Conservation (phyloP, 2,888 invertebrate species). For the Lasioglossum malachurum region DNA sequence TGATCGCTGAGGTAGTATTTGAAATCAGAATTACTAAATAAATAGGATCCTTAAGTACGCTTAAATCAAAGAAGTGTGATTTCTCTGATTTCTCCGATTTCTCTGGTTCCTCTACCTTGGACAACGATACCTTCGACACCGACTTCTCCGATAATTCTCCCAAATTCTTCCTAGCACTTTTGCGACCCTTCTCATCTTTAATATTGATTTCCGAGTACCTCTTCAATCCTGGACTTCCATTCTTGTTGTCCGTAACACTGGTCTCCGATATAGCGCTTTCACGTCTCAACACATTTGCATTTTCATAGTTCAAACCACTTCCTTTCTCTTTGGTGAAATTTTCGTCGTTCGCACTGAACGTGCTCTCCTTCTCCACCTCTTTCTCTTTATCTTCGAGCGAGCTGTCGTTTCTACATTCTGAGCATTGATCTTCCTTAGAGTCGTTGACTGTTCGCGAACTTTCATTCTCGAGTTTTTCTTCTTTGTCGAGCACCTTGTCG, state of each 20-base stretch:
- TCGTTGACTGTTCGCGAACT: background rate
- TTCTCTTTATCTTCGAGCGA: background rate
- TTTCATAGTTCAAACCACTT: background rate
- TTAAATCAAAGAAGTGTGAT: slow-evolving; percentile 89
- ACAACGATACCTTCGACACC: background rate
- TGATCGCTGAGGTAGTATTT: slow-evolving; percentile 94
- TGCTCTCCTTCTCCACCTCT: background rate
- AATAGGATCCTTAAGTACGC: slow-evolving; percentile 91
- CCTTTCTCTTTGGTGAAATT: slow-evolving; percentile 5
- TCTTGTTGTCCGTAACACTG: slow-evolving; percentile 13
- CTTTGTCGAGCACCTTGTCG: background rate
- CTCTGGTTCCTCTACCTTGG: slow-evolving; percentile 20
- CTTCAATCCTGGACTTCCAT: background rate
- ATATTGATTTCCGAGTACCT: background rate
- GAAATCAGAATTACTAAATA: slow-evolving; percentile 93
- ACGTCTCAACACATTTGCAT: slow-evolving; percentile 24
- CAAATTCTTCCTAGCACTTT: slow-evolving; percentile 15
- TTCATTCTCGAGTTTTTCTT: slow-evolving; percentile 8
- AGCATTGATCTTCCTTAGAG: background rate
- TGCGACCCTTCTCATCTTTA: slow-evolving; percentile 23
- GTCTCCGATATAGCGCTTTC: slow-evolving; percentile 22
- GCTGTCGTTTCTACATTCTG: slow-evolving; percentile 2
- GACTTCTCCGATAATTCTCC: slow-evolving; percentile 30
- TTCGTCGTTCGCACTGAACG: background rate
- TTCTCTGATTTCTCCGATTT: slow-evolving; percentile 36